Evolutionary conservation across 2,113 vertebrate genomes (phyloP).

Genomic region (Atherinomorus stipes): DNA sequence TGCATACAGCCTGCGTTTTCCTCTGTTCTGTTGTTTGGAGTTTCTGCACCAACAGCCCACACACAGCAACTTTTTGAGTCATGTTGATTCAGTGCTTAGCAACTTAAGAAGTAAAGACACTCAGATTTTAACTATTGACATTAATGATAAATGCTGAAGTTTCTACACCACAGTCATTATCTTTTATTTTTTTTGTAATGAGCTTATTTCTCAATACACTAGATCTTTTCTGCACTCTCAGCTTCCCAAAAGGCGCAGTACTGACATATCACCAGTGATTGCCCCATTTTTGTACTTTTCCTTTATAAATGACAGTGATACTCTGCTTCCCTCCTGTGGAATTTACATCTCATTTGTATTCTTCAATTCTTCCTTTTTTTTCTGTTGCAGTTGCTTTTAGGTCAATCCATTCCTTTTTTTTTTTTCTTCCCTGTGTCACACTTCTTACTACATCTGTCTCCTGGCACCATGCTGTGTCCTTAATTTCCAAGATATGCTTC

Average conservation of each 20-base stretch:
- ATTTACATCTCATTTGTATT: conserved; percentile 35
- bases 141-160: neutral
- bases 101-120: neutral
- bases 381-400: conserved; percentile 17
- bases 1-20: too few species aligned
- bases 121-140: neutral
- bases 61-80: neutral
- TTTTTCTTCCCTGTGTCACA: neutral
- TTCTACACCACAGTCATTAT: neutral
- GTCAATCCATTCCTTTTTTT: conserved; percentile 23
- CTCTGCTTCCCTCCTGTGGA: conserved; percentile 27
- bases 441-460: conserved; percentile 25
- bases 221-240: neutral
- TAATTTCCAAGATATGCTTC: neutral
- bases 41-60: neutral
- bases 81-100: neutral
- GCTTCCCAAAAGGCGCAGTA: conserved; percentile 8
- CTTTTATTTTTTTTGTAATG: too few species aligned
- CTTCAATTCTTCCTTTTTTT: neutral
- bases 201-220: neutral
- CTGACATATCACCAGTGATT: conserved; percentile 37
- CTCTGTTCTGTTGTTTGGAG: conserved; percentile 1
- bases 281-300: conserved; percentile 46
- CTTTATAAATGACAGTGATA: conserved; percentile 35
- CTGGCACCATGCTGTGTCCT: neutral